Conservation (phyloP, 1,140 invertebrate genomes). For the Rhopalosiphum padi region DNA sequence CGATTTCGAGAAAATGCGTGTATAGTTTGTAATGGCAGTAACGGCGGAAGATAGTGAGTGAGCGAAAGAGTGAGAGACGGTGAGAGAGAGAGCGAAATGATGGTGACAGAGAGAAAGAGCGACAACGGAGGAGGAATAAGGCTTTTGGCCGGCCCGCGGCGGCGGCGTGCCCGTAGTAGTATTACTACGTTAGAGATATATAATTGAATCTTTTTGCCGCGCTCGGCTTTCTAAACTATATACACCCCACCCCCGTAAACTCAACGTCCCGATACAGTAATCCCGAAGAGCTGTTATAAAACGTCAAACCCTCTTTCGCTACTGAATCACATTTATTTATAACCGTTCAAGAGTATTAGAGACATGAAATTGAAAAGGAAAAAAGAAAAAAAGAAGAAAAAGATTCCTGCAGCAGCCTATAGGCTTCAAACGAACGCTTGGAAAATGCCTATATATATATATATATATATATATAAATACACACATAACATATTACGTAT, state of each 20-base stretch:
- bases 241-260: not conserved
- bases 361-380: slow-evolving; percentile 53
- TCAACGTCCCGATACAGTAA: slow-evolving; percentile 27
- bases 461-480: not conserved
- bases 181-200: slow-evolving; percentile 47
- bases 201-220: slow-evolving; percentile 57
- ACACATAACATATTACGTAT: not conserved
- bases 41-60: too few relatives aligned
- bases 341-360: slow-evolving; percentile 58
- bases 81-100: slow-evolving; percentile 52
- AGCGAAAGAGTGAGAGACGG: not conserved
- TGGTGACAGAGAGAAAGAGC: not conserved
- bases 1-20: slow-evolving; percentile 42
- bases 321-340: slow-evolving; percentile 58
- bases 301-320: slow-evolving; percentile 57
- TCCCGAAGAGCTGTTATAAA: slow-evolving; percentile 56
- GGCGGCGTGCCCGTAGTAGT: not conserved
- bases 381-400: slow-evolving; percentile 21
- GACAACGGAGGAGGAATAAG: slow-evolving; percentile 53
- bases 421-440: slow-evolving; percentile 2
- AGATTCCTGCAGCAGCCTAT: not conserved
- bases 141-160: slow-evolving; percentile 45
- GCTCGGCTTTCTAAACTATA: slow-evolving; percentile 39
- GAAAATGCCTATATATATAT: not conserved
- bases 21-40: not conserved